Base-by-base conservation (phyloP, 2,797 vertebrate species). In the Pelodytes ibericus region DNA sequence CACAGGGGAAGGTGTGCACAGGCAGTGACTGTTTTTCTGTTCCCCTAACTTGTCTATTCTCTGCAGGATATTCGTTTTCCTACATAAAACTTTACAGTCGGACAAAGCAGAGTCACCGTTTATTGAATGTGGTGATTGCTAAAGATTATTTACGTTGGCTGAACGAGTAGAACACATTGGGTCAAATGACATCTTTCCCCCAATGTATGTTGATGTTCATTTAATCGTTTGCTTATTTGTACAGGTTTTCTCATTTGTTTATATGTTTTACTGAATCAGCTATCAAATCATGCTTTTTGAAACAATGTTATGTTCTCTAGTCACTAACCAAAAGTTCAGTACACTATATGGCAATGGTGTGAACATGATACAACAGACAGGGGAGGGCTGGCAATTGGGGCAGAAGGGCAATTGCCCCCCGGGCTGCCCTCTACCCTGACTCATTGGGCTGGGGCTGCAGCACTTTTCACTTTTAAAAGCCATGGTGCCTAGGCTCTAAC, bases 41-140 rank as follows among this genome's bases (percentile, higher is more conserved):
- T 68, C 29, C 57, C 27, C 10, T 69, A n/a, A n/a, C n/a, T 53
- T 51, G 27, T 69, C 25, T 49, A 16, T 49, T 49, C 13, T 49
- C 18, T 16, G 13, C 18, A 49, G 47, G 47, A n/a, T 58, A 60
- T 74, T 27, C 24, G 44, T 26, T 61, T 70, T 31, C 44, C 41
- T 61, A 69, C 67, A 77, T 77, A 77, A 63, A 77, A 77, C 67
- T 71, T 62, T 59, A 77, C n/a, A 59, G 39, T 71, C 26, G 65
- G 15, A 65, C 47, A 71, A 58, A 66, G 60, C 60, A 58, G 64
- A 63, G 75, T 56, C 68, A 71, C 65, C 53, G n/a, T n/a, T n/a
- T n/a, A 59, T 68, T 75, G 72, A 67, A 64, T 60, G 56, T 39
- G 56, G 27, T 51, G 72, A 75, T 44, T 67, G 72, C 53, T 68